These are phyloP conservation scores for Aurelia aurita complex sp. Pacific DNA, from an alignment of 30 jellyfish, hydroid and myxozoan species.

Conservation along the genomic window DNA sequence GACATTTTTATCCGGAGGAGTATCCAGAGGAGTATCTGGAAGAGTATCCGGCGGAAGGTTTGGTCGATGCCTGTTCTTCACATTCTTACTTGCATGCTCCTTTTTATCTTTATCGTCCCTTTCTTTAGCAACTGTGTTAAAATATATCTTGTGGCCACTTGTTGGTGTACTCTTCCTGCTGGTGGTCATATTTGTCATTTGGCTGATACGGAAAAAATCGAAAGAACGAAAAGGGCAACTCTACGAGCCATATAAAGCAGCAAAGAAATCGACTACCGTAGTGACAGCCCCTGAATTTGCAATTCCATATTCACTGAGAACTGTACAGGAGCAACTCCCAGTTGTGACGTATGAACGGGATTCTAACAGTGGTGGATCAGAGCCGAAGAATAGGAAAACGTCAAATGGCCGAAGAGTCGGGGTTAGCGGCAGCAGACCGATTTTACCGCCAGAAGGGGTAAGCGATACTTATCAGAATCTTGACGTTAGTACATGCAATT, in stretches of 20 bases:
- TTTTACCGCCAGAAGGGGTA: background rate
- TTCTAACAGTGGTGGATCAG: background rate
- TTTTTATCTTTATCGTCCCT: background rate
- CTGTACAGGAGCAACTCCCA: constrained; percentile 20
- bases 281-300: constrained; percentile 8
- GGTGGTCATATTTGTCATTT: background rate
- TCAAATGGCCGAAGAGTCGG: constrained; percentile 1
- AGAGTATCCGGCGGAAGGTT: too few species aligned
- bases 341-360: background rate
- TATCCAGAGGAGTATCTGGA: too few species aligned
- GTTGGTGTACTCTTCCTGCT: background rate
- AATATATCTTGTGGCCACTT: background rate
- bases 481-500: too few species aligned
- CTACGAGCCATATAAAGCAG: background rate
- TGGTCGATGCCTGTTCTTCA: too few species aligned
- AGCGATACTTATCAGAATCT: too few species aligned
- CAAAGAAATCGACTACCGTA: background rate
- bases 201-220: constrained; percentile 1
- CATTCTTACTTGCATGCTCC: too few species aligned
- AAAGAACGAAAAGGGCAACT: background rate
- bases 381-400: background rate
- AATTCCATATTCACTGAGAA: constrained; percentile 9
- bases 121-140: background rate
- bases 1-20: too few species aligned
- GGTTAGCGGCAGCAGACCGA: background rate